A percentile compares a stretch with the other conserved stretches of the same genome.
Conservation (phyloP, 2,888 invertebrate genomes). For the Apotomis turbidana region DNA sequence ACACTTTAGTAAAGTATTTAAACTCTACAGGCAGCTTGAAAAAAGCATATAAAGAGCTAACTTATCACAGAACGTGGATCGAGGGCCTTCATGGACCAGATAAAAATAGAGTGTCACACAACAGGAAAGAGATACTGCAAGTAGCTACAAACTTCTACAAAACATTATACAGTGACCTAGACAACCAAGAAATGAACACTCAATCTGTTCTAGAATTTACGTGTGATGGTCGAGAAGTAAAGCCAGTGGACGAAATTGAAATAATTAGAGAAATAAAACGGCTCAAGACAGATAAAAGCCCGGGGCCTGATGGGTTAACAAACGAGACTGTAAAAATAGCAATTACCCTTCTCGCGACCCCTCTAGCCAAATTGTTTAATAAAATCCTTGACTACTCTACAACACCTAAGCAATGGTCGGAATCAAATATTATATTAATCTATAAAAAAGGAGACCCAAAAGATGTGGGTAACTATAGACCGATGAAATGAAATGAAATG, state of each 20-base stretch:
- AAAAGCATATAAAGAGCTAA: slow-evolving; percentile 40
- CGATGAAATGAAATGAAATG: no score
- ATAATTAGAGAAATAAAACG: not conserved
- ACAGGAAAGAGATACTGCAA: slow-evolving; percentile 32
- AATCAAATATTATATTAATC: slow-evolving; percentile 15
- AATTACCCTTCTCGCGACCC: not conserved
- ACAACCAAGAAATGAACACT: no score
- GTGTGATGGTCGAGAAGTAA: no score
- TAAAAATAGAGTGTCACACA: slow-evolving; percentile 26
- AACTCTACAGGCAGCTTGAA: slow-evolving; percentile 42
- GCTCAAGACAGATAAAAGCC: not conserved
- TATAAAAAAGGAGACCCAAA: no score
- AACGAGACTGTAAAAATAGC: not conserved
- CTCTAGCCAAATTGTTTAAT: slow-evolving; percentile 17
- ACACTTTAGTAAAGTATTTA: slow-evolving; percentile 41
- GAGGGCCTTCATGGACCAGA: slow-evolving; percentile 31
- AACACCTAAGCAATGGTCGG: slow-evolving; percentile 38
- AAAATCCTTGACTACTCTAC: slow-evolving; percentile 23
- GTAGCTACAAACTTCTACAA: slow-evolving; percentile 42
- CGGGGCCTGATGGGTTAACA: no score
- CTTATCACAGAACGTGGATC: slow-evolving; percentile 34
- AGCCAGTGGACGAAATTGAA: no score
- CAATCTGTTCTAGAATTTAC: no score
- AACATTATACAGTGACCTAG: no score
- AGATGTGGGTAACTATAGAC: no score